Evolutionary conservation across 92 coral and sea anemone genomes (phyloP), one percentile per base, ranked within the genome.

Genomic region (Zoanthus solanderi): DNA sequence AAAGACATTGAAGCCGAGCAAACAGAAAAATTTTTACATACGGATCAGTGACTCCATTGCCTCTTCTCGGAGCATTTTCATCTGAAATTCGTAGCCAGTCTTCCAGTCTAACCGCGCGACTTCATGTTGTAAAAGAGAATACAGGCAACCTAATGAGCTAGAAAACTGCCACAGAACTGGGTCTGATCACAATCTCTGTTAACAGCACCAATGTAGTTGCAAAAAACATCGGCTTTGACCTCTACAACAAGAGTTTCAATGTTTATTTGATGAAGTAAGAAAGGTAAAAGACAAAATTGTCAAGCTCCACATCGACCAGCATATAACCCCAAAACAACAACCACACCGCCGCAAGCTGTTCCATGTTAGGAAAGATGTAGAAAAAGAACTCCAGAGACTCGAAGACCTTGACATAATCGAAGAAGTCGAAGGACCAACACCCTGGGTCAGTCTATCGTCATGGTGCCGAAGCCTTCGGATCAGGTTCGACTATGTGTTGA

Each of bases 381-480:
- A 23, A 23, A 23, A 23, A 23, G 23, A 23, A 23, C 23, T 23
- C 23, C 23, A 23, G 23, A 23, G 23, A 23, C 23, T 23, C 23
- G 23, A 23, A 23, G 23, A 23, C 23, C 23, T 23, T 23, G 23
- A 23, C 23, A 23, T 23, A 23, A 23, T 23, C 23, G 23, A 23
- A 23, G 23, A 23, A 23, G 23, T 92, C 60, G 90, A 90, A 42
- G 92, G 94, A 7, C 88, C 93, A 30, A 94, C 92, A 14, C 91
- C 97, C 2, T 92, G 93, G 93, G 97, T 90, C 66, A 90, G 95
- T 79, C 95, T 5, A 89, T 94, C 56, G 96, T 92, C 9, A 80
- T 90, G 2, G 96, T 92, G 46, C 94, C 93, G 12, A 94, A 94
- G 72, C 60, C 69, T 28, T 92, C 94, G 30, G 93, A 92, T 4